Evolutionary conservation across 2,888 invertebrate genomes (phyloP), one percentile per base, ranked within the genome.

Genomic region (Tetragnatha montana): DNA sequence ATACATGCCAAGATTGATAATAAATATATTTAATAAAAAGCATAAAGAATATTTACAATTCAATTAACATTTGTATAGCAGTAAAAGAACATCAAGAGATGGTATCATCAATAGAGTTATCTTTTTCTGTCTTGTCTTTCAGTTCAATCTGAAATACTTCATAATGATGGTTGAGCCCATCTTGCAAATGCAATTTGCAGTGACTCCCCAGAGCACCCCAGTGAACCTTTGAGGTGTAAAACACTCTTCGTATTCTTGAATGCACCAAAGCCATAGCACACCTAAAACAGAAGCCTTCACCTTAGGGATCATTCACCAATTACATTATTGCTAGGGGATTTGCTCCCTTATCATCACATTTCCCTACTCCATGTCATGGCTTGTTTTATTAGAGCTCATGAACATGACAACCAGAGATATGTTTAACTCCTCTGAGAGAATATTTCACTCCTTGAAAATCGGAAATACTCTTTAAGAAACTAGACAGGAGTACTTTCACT

Each of bases 241-340:
- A 98, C 2, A 98, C 95, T 88, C 97, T 95, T 83, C 95, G 95
- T 0, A 95, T 96, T 91, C 99, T 94, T n/a, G 98, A 97, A 93
- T 99, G 99, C 0, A 98, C 95, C 85, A 99, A 94, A 0, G 97
- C 98, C 99, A 99, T 99, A 0, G 97, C 95, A 94, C 99, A 99
- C 94, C 93, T 94, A 92, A 35, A 81, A 35, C 35, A 35, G 35
- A 35, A 35, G 35, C 35, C 35, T 35, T 35, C 35, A 35, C 35
- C 35, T 35, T 35, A 35, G 35, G 35, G 2, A 35, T 35, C 35
- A 35, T 35, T 35, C 35, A 35, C 35, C 1, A 35, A 35, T 35
- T 35, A 35, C 35, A n/a, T n/a, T n/a, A n/a, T n/a, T n/a, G n/a
- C n/a, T n/a, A n/a, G n/a, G n/a, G n/a, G n/a, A n/a, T n/a, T n/a